These are phyloP conservation scores for Pseudopleuronectes americanus DNA, from an alignment of 2,797 vertebrate genomes.

Conservation along the genomic window DNA sequence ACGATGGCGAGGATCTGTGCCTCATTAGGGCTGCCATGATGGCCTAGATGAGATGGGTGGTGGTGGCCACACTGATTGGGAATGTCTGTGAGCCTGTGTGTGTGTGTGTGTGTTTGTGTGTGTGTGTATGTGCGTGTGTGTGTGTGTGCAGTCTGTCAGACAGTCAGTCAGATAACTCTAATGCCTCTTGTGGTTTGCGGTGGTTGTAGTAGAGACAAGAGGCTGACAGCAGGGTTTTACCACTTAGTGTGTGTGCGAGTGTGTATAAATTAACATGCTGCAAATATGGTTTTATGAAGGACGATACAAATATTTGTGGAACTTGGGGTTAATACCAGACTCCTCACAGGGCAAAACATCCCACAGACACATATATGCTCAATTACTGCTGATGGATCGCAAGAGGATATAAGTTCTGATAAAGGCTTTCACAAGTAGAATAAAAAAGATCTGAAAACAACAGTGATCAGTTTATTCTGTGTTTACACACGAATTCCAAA, in stretches of 20 bases:
- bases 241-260: constrained; percentile 29
- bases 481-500: no score
- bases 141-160: constrained; percentile 18
- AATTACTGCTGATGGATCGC: no score
- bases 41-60: constrained; percentile 64
- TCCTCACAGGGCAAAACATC: not conserved
- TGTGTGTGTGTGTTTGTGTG: not conserved
- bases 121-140: not conserved
- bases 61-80: constrained; percentile 57
- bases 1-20: constrained; percentile 64
- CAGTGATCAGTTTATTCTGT: no score
- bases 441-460: no score
- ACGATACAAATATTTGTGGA: constrained; percentile 23
- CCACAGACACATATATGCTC: not conserved
- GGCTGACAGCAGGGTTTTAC: constrained; percentile 60
- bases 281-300: constrained; percentile 23
- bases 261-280: constrained; percentile 28
- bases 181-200: constrained; percentile 61
- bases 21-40: constrained; percentile 74
- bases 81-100: constrained; percentile 51
- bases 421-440: not conserved
- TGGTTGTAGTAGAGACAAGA: constrained; percentile 63
- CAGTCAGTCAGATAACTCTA: constrained; percentile 46
- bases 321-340: constrained; percentile 4
- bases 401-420: no score